Conservation (phyloP, 2,113 vertebrate genomes). For the Thalassarche chlororhynchos region DNA sequence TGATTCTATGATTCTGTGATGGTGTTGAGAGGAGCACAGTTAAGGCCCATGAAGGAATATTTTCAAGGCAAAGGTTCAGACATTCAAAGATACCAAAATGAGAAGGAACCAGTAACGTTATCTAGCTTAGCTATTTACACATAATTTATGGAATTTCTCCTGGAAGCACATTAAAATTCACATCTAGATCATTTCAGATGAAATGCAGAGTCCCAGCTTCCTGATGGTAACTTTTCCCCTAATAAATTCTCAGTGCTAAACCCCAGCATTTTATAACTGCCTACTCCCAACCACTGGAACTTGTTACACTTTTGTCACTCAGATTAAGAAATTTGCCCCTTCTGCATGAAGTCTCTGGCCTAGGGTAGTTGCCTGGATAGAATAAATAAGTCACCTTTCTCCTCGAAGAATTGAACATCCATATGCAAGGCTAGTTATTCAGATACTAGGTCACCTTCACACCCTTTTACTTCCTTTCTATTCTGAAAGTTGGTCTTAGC, state of each 20-base stretch:
- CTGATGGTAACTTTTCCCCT: background rate
- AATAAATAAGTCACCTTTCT: background rate
- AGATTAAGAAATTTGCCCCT: background rate
- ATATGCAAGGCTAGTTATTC: background rate
- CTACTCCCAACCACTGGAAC: background rate
- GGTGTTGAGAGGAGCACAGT: background rate
- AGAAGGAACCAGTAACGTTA: background rate
- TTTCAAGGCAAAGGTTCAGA: background rate
- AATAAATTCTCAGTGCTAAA: background rate
- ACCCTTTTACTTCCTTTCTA: background rate
- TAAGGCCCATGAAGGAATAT: background rate
- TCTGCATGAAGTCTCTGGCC: background rate
- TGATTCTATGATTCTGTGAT: too few species aligned
- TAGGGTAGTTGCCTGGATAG: background rate
- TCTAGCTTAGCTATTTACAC: background rate
- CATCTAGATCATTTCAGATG: background rate
- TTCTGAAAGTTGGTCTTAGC: background rate
- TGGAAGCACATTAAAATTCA: background rate
- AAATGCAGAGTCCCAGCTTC: background rate
- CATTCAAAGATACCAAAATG: background rate
- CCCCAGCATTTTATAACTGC: background rate
- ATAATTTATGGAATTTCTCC: background rate
- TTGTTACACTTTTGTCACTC: background rate
- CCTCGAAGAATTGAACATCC: background rate
- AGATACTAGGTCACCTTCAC: background rate